Base-by-base conservation (phyloP, 1,140 invertebrate genomes). In the Dinothrombium tinctorium region DNA sequence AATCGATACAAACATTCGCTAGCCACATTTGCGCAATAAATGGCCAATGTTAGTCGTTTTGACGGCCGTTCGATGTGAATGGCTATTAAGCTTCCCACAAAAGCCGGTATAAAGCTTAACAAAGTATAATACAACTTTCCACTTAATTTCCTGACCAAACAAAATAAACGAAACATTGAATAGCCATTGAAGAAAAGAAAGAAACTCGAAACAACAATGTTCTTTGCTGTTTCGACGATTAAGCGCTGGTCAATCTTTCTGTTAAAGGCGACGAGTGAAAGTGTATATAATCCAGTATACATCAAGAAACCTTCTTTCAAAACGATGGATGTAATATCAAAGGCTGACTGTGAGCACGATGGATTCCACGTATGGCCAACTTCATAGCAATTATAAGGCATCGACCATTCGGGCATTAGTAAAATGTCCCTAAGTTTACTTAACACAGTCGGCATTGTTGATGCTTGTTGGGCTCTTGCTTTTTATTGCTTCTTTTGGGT, bases 21-120 rank as follows among this genome's bases (percentile, higher is more conserved):
- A 59, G 71, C 70, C 52, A 80, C 67, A 61, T 81, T 81, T 33
- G 73, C 71, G 37, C 80, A 73, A 57, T 82, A 81, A 11, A 80
- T 58, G 48, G 71, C 69, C 2, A 82, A 56, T 6, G 79, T 53
- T 9, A 66, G 62, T 45, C 76, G 62, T 41, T 76, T 66, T 12
- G 68, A 71, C 42, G 71, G 71, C 48, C 74, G 64, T 58, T 83
- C 78, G 31, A 80, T 62, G n/a, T 12, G 17, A 8, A 48, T 44
- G 11, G 33, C 43, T 24, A 51, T 23, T n/a, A 42, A 37, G 4
- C 14, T 19, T 11, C 39, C 28, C 15, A 40, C 6, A 6, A 17
- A 7, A 2, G 39, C 31, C 6, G 39, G 39, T 20, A 40, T 19
- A 26, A 4, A 5, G 33, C 19, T 33, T n/a, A 26, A 17, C 11